Conservation (phyloP, 2,888 invertebrate species). For the Sinohyriopsis cumingii region DNA sequence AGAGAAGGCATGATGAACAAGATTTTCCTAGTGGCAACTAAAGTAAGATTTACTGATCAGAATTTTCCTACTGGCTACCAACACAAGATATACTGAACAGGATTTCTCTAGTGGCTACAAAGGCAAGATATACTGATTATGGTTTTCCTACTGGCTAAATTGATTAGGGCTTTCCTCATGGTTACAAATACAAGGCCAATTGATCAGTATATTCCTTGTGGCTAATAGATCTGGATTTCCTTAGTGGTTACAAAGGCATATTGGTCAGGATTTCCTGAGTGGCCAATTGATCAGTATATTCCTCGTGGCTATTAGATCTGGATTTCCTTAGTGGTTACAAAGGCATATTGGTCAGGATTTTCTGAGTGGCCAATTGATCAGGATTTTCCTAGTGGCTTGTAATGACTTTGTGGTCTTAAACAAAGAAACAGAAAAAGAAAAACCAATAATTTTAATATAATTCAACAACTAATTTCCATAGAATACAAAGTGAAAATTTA, state of each 20-base stretch:
- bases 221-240: conserved; percentile 79
- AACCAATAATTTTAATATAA: too few relatives aligned
- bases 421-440: too few relatives aligned
- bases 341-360: too few relatives aligned
- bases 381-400: too few relatives aligned
- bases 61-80: neutral
- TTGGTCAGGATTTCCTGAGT: too few relatives aligned
- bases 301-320: neutral
- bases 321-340: neutral
- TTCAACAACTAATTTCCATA: too few relatives aligned
- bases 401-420: too few relatives aligned
- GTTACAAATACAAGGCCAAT: neutral
- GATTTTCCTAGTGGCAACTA: neutral
- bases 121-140: too few relatives aligned
- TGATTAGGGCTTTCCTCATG: neutral
- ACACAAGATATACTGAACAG: too few relatives aligned
- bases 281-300: neutral
- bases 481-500: too few relatives aligned
- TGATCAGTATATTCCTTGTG: neutral
- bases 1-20: neutral
- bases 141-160: conserved; percentile 89
- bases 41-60: neutral
- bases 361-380: too few relatives aligned
- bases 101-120: too few relatives aligned
- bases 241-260: conserved; percentile 81